Evolutionary conservation across 2,888 invertebrate species (phyloP), one percentile per base, ranked within the genome.

Genomic region (Xestia c-nigrum): DNA sequence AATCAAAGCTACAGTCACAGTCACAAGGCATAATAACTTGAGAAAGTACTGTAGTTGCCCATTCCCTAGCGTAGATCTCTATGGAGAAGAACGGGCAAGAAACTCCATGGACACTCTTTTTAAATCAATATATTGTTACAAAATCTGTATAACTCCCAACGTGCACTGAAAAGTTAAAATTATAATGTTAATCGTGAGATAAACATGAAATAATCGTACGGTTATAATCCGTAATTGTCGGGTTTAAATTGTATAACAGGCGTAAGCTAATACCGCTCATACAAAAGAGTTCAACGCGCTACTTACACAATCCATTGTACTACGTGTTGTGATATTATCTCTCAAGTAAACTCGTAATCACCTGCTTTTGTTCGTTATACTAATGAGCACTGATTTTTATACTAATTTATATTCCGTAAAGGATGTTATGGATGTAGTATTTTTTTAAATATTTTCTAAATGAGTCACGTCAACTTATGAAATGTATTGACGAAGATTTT

Each of bases 201-300:
- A 83, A 88, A 80, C 61, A 81, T 78, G 72, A 85, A 88, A 81
- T 81, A 75, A 85, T 73, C 55, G 69, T 65, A 64, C 73, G 66
- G 72, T 59, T 76, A 81, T 80, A 83, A 87, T 83, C 68, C 59
- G 72, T 85, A 84, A 83, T 80, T 72, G 72, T 73, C 43, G 71
- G 70, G 67, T 77, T 66, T 74, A 74, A 69, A 78, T 84, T 87
- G 73, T 83, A 80, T 78, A 78, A 80, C 76, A 43, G 68, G 66
- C 68, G 72, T 59, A 5, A 24, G 43, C 52, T 74, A 73, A 86
- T 80, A 79, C 55, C 46, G 70, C 77, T 64, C 76, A 77, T 91
- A 91, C 87, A 91, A 93, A 93, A 92, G 91, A 94, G 91, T 91
- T 93, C 90, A 94, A 94, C 92, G 94, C 89, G 87, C 84, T 7